Conservation (phyloP, 1,140 invertebrate species). For the Doryteuthis pealeii region DNA sequence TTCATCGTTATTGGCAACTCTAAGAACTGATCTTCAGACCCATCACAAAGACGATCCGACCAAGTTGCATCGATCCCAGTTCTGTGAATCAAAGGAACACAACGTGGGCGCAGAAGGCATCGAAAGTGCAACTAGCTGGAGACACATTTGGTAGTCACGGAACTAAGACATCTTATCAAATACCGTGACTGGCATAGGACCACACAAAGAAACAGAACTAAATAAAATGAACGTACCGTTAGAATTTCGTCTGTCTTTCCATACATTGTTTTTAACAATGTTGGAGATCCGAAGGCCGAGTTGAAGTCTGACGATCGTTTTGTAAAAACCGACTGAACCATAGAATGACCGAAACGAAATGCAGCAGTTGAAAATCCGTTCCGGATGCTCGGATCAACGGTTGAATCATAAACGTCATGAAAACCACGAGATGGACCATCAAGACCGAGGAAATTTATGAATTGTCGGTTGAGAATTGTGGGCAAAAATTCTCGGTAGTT, state of each 20-base stretch:
- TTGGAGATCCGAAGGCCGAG: neutral
- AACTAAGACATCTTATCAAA: no score
- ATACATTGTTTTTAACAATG: slow-evolving; percentile 1
- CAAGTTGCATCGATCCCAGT: no score
- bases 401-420: slow-evolving; percentile 78
- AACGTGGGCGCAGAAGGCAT: no score
- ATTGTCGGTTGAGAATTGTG: slow-evolving; percentile 19
- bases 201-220: no score
- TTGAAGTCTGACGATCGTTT: neutral
- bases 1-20: no score
- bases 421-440: slow-evolving; percentile 56
- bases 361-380: slow-evolving; percentile 96
- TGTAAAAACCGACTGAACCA: slow-evolving; percentile 70
- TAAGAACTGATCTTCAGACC: no score
- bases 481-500: slow-evolving; percentile 26
- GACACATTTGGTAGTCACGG: no score
- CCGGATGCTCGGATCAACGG: slow-evolving; percentile 79
- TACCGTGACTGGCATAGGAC: no score
- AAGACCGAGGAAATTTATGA: slow-evolving; percentile 19
- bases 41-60: no score
- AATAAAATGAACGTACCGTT: neutral
- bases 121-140: no score
- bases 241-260: slow-evolving; percentile 10
- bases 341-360: slow-evolving; percentile 89
- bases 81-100: no score